phyloP scores from a whole-genome alignment of 1,140 invertebrate species.

The Cryptotermes secundus region DNA sequence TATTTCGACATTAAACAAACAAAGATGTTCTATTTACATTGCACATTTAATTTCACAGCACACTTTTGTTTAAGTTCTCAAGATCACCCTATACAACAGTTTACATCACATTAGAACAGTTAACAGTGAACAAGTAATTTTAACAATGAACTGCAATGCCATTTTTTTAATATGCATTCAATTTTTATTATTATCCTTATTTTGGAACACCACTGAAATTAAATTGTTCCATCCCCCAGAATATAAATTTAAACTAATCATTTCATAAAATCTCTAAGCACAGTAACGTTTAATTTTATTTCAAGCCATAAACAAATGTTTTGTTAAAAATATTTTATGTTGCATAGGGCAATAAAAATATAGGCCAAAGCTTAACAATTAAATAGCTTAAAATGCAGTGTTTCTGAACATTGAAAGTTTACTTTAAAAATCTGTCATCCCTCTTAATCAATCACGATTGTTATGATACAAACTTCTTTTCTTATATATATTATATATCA shows the following conservation, averaged over 20 bases:
- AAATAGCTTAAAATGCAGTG: not conserved
- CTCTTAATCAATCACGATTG: not conserved
- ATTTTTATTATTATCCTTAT: not conserved
- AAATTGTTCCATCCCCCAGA: not conserved
- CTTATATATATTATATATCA: not conserved
- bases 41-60: slow-evolving; percentile 19
- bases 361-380: not conserved
- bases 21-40: not conserved
- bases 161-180: not conserved
- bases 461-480: not conserved
- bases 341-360: not conserved
- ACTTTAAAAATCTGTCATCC: not conserved
- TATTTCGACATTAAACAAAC: slow-evolving; percentile 11
- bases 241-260: not conserved
- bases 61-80: not conserved
- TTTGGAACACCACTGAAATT: not conserved
- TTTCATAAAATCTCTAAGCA: not conserved
- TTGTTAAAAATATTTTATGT: not conserved
- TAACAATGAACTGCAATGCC: no score
- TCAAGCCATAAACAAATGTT: not conserved
- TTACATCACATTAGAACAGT: slow-evolving; percentile 4
- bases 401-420: not conserved
- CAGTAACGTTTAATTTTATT: not conserved
- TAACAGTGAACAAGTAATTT: not conserved
- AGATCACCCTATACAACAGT: not conserved